A percentile compares a stretch with the other conserved stretches of the same genome.
phyloP scores from a whole-genome alignment of 1,140 invertebrate genomes.

The Anastatus disparis region DNA sequence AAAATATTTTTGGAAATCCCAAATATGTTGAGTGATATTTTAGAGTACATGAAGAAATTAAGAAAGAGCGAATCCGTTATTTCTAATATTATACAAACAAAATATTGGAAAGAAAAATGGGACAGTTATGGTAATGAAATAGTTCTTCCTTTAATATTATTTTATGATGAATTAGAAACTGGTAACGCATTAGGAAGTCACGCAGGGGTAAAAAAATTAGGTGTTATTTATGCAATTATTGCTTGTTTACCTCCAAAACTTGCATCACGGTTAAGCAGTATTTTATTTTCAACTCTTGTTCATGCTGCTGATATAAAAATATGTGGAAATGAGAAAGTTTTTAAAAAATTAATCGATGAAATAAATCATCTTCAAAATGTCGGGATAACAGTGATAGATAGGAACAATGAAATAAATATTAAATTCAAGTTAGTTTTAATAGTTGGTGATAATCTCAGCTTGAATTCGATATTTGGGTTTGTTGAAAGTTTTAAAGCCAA shows the following conservation, averaged over 20 bases:
- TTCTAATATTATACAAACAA: not conserved
- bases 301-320: not conserved
- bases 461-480: not conserved
- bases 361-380: not conserved
- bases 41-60: not conserved
- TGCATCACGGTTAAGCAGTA: not conserved
- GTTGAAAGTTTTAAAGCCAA: not conserved
- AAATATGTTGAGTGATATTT: not conserved
- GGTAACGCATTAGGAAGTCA: constrained; percentile 26
- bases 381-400: not conserved
- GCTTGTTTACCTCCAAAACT: not conserved
- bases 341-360: not conserved
- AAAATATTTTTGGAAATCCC: not conserved
- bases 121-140: not conserved
- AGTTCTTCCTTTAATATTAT: not conserved
- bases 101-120: not conserved
- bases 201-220: too few species aligned
- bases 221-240: not conserved
- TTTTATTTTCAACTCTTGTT: not conserved
- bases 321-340: not conserved
- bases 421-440: not conserved
- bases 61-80: not conserved
- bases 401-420: not conserved
- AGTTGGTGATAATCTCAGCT: not conserved
- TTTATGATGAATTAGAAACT: too few species aligned